Evolutionary conservation across 2,113 vertebrate genomes (phyloP), one percentile per base, ranked within the genome.

Genomic region (Brachirus orientalis): DNA sequence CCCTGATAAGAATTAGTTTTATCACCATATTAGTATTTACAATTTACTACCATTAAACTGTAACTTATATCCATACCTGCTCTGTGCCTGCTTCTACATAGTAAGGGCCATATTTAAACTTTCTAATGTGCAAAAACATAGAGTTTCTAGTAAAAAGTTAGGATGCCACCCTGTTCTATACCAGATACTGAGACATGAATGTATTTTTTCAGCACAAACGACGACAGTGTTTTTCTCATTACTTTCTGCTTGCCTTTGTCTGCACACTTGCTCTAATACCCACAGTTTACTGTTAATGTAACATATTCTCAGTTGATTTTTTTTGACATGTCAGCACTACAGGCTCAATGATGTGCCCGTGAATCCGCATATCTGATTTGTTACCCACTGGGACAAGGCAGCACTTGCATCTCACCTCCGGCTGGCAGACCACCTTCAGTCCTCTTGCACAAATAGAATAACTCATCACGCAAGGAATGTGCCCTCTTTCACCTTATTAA

Each of bases 371-470:
- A 62, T 82, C 66, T 82, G 56, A 76, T 83, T 83, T 77, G 61
- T 81, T 68, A 54, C 60, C 82, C 77, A 37, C 61, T 5, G 8
- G 72, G 64, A 40, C 43, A 35, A 64, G 61, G 75, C 83, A 62
- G 60, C 55, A 16, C 70, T 81, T 16, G 13, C 16, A 59, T 72
- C 68, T 61, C 72, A 63, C 69, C 75, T 72, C 66, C 4, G 58
- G 81, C 72, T 66, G 57, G 18, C 68, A 81, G 61, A 63, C 69
- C 77, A 47, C 64, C 75, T 48, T 12, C 50, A 41, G 57, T 71
- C 64, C 52, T 82, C 69, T 75, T 70, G 63, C 73, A 67, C 70
- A 86, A 87, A 81, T 72, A 77, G 70, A 72, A 59, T 87, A 84
- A 88, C 51, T 89, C 90, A 88, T 77, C 75, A 71, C 28, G 8